Conservation (phyloP, 2,888 invertebrate species). For the Andrena minutula region DNA sequence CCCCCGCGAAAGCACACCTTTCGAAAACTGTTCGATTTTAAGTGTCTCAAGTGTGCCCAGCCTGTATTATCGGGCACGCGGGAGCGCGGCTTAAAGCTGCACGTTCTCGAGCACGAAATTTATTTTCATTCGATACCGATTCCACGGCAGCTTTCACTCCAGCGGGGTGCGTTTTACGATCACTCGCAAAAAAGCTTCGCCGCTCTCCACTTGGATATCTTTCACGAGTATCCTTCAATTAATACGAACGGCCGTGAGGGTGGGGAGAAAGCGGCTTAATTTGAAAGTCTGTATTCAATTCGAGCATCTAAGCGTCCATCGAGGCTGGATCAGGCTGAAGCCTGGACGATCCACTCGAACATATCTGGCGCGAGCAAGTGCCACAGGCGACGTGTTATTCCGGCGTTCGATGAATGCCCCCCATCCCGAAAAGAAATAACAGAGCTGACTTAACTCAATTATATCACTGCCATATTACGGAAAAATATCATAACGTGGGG, state of each 20-base stretch:
- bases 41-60: neutral
- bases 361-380: conserved; percentile 23
- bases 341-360: conserved; percentile 26
- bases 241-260: conserved; percentile 24
- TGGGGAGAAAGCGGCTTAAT: conserved; percentile 35
- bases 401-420: neutral
- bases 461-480: conserved; percentile 55
- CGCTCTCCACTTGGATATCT: conserved; percentile 21
- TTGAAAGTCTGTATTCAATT: conserved; percentile 50
- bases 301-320: conserved; percentile 28
- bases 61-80: neutral
- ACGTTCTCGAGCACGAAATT: neutral
- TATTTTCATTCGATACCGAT: conserved; percentile 4
- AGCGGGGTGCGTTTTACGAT: conserved; percentile 26
- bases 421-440: conserved; percentile 42
- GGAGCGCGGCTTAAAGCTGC: neutral
- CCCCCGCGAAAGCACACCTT: no score
- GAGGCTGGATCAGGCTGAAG: neutral
- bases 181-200: neutral
- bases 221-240: conserved; percentile 47
- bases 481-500: conserved; percentile 42
- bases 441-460: conserved; percentile 53
- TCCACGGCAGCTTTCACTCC: neutral
- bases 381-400: conserved; percentile 3
- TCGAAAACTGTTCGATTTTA: neutral